These are phyloP conservation scores for Aplysina aerophoba DNA, from an alignment of 37 sponge, comb jelly and placozoan genomes.

Conservation along the genomic window DNA sequence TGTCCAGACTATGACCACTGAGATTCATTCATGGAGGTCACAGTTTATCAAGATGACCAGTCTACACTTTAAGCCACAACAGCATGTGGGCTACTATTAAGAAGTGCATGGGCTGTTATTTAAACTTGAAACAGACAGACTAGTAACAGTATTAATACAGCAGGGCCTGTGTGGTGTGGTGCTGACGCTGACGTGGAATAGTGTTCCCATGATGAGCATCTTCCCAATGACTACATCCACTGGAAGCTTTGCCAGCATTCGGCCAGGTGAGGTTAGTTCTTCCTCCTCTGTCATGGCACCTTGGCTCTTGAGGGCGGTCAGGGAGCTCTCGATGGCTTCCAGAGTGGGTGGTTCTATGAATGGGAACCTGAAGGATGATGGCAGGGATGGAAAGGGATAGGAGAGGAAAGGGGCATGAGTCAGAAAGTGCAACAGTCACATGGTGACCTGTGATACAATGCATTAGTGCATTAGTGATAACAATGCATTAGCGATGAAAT, in stretches of 20 bases:
- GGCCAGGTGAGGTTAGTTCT: conserved; percentile 79
- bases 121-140: too few relatives aligned
- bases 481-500: not conserved
- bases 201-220: conserved; percentile 89
- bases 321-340: conserved; percentile 66
- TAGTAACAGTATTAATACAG: too few relatives aligned
- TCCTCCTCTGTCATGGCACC: conserved; percentile 66
- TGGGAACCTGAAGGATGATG: conserved; percentile 60
- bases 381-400: not conserved
- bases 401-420: not conserved
- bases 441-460: not conserved
- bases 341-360: conserved; percentile 84
- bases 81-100: too few relatives aligned
- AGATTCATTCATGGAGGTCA: too few relatives aligned
- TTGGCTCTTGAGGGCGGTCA: conserved; percentile 81
- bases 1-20: too few relatives aligned
- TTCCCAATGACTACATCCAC: conserved; percentile 94
- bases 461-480: not conserved
- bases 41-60: too few relatives aligned
- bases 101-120: too few relatives aligned
- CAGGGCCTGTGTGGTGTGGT: too few relatives aligned
- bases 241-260: conserved; percentile 89
- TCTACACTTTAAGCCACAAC: too few relatives aligned
- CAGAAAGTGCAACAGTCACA: not conserved
- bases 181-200: conserved; percentile 76